Evolutionary conservation across 2,797 vertebrate genomes (phyloP), one percentile per base, ranked within the genome.

Genomic region (Tachyglossus aculeatus): DNA sequence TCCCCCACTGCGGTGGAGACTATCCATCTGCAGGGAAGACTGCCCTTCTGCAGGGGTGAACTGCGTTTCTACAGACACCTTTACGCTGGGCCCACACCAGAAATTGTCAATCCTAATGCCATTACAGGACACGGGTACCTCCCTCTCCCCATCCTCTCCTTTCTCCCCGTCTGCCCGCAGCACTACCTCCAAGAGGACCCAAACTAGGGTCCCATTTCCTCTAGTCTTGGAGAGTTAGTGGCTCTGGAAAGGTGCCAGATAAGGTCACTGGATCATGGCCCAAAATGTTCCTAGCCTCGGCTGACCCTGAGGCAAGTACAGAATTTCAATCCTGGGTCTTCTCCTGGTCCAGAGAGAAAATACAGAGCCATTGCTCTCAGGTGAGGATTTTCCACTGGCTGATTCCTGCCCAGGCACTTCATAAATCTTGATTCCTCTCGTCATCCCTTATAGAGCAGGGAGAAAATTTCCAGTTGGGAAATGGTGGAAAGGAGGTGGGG

Each of bases 241-340:
- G n/a, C 13, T 53, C 22, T 52, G 44, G 54, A 12, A 37, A 16
- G 12, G 19, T 8, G 7, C 41, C 67, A 5, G 0, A 45, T 47
- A 31, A 24, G 58, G 19, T 34, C 31, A 55, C 50, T 53, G 14
- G 10, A 22, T 48, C 29, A 18, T 73, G 15, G n/a, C 11, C 62
- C 44, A 41, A 21, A 19, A 63, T 22, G 43, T 34, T 29, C 25
- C 39, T 8, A 27, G 29, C 39, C 31, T 78, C 50, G n/a, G n/a
- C 83, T 74, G 68, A 78, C 44, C 68, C 44, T 10, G 29, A 13
- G 21, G 27, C 45, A n/a, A 57, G 74, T 53, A 59, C 48, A 48
- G 56, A 36, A 37, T 72, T 13, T 16, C 51, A 29, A 58, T 51
- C 56, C 59, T 45, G 15, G 50, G 40, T 16, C 3, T 7, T 55